These are phyloP conservation scores for Drepana arcuata DNA, from an alignment of 1,140 invertebrate species.

Conservation along the genomic window DNA sequence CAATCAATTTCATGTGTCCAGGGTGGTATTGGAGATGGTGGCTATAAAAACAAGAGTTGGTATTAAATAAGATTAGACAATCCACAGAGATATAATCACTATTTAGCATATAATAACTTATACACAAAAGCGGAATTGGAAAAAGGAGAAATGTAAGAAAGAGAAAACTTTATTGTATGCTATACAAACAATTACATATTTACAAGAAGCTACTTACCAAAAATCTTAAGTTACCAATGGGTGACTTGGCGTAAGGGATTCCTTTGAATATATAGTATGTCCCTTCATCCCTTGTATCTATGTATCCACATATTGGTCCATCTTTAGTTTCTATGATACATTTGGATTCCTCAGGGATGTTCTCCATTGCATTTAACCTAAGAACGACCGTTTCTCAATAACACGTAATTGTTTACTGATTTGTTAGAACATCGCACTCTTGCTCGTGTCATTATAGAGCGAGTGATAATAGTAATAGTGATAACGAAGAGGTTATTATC, in stretches of 20 bases:
- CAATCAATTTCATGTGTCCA: conserved; percentile 43
- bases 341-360: conserved; percentile 23
- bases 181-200: not conserved
- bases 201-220: conserved; percentile 42
- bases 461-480: no score
- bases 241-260: conserved; percentile 76
- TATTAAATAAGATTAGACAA: not conserved
- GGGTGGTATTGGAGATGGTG: conserved; percentile 26
- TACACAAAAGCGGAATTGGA: not conserved
- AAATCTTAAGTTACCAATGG: conserved; percentile 72
- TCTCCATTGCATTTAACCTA: no score
- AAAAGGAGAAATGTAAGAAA: not conserved
- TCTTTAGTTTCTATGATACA: conserved; percentile 27
- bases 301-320: conserved; percentile 43
- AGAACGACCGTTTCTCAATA: no score
- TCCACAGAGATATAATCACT: not conserved
- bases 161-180: conserved; percentile 2
- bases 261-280: conserved; percentile 72
- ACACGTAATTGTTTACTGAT: no score
- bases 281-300: conserved; percentile 27
- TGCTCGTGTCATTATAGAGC: no score
- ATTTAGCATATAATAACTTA: not conserved
- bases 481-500: no score
- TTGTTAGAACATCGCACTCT: no score
- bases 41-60: conserved; percentile 23